Conservation (phyloP, 2,113 vertebrate genomes). For the Spheniscus mendiculus region DNA sequence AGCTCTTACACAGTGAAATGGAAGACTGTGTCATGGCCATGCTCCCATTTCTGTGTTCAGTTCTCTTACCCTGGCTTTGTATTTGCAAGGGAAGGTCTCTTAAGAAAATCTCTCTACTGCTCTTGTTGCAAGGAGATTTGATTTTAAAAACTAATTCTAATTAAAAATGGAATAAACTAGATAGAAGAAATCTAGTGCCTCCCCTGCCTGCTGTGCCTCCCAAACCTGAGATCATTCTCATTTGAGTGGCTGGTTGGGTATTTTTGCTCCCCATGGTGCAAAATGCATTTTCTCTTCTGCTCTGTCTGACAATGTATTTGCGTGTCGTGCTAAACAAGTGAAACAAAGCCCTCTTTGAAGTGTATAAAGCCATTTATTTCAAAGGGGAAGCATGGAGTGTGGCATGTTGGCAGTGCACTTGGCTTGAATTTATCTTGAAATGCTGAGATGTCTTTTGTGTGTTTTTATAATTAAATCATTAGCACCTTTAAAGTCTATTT, state of each 20-base stretch:
- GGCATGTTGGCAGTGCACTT: slow-evolving; percentile 37
- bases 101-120: neutral
- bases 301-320: slow-evolving; percentile 35
- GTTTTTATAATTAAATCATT: slow-evolving; percentile 24
- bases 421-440: slow-evolving; percentile 42
- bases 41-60: neutral
- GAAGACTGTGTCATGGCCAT: neutral
- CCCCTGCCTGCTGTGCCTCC: neutral
- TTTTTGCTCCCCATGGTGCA: neutral
- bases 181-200: neutral
- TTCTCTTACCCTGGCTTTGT: neutral
- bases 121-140: neutral
- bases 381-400: slow-evolving; percentile 27
- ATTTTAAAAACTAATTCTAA: neutral
- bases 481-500: neutral
- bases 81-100: neutral
- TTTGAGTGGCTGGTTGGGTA: neutral
- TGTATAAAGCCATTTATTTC: slow-evolving; percentile 45
- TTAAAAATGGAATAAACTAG: neutral
- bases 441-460: neutral
- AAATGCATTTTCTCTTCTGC: neutral
- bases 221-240: neutral
- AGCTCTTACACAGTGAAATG: neutral
- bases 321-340: slow-evolving; percentile 34
- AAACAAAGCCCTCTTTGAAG: slow-evolving; percentile 58